Evolutionary conservation across 2,888 invertebrate species (phyloP).

Genomic region (Atherix ibis): DNA sequence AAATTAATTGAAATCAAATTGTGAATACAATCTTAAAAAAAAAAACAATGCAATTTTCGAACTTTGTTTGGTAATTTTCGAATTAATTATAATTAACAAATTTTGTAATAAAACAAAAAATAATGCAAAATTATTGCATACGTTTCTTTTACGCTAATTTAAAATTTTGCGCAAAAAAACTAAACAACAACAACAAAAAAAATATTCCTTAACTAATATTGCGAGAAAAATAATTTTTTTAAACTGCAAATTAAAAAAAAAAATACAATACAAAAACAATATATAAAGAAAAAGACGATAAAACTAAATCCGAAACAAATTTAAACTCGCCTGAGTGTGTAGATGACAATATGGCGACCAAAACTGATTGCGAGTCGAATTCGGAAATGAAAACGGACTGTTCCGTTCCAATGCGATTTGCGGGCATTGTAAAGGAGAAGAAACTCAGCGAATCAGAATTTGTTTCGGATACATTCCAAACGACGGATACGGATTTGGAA

Average conservation of each 20-base stretch:
- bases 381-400: not conserved
- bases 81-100: no score
- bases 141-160: no score
- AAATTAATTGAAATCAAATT: no score
- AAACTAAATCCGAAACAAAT: slow-evolving; percentile 15
- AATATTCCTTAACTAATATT: slow-evolving; percentile 7
- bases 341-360: not conserved
- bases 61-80: no score
- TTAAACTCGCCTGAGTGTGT: not conserved
- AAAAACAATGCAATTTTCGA: no score
- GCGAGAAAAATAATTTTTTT: no score
- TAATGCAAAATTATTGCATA: no score
- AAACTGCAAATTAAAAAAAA: slow-evolving; percentile 8
- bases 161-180: no score
- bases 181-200: slow-evolving; percentile 8
- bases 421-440: no score
- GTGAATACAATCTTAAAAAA: no score
- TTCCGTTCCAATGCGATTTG: no score
- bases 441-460: slow-evolving; percentile 45
- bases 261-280: slow-evolving; percentile 2
- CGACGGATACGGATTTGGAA: slow-evolving; percentile 47
- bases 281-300: slow-evolving; percentile 9
- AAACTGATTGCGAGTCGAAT: not conserved
- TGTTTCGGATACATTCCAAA: slow-evolving; percentile 59
- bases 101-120: no score